A percentile compares a stretch with the other conserved stretches of the same genome.
Conservation (phyloP, 2,888 invertebrate genomes). For the Pseudococcus jackbeardsleyi region DNA sequence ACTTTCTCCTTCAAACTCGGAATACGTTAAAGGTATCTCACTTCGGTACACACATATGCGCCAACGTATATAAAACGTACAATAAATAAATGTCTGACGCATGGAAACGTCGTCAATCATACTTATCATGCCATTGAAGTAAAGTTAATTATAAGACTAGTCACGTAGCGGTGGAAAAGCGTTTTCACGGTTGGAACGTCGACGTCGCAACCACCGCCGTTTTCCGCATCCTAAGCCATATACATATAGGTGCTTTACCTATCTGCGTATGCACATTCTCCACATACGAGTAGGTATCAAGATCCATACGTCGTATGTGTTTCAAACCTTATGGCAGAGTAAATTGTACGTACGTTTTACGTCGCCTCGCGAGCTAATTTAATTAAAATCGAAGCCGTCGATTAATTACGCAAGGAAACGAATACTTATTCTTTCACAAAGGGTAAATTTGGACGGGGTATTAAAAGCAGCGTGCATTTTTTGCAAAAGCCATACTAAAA, state of each 20-base stretch:
- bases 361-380: background rate
- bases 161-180: slow-evolving; percentile 17
- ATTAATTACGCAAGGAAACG: background rate
- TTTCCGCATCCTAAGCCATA: too few species aligned
- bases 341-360: too few species aligned
- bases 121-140: slow-evolving; percentile 30
- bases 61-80: background rate
- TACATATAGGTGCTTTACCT: too few species aligned
- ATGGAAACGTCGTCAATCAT: slow-evolving; percentile 42
- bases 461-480: too few species aligned
- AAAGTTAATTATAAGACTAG: slow-evolving; percentile 43
- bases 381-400: background rate
- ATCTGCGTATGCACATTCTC: too few species aligned
- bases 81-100: slow-evolving; percentile 29
- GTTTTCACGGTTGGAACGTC: slow-evolving; percentile 17
- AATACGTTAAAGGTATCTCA: too few species aligned
- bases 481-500: too few species aligned
- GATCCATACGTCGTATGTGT: background rate
- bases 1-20: too few species aligned
- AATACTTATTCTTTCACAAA: too few species aligned
- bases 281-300: too few species aligned
- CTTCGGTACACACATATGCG: background rate
- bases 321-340: background rate
- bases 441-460: too few species aligned
- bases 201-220: background rate